Evolutionary conservation across 2,113 vertebrate species (phyloP).

Genomic region (Limanda limanda): DNA sequence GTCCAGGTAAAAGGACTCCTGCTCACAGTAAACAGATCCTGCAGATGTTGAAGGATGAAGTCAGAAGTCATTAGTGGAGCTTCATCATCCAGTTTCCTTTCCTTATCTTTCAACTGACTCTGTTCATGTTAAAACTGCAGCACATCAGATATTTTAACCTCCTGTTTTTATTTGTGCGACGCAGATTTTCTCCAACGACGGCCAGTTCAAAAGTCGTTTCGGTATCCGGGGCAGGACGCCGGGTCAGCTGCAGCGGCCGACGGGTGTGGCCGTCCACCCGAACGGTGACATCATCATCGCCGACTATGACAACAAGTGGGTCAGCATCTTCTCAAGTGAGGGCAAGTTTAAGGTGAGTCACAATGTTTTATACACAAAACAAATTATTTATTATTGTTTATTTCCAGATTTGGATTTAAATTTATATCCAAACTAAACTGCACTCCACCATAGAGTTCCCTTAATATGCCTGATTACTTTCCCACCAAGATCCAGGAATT

Average conservation of each 20-base stretch:
- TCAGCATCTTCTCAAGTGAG: conserved; percentile 97
- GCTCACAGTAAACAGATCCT: not conserved
- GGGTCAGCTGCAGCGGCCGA: conserved; percentile 94
- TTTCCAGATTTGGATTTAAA: too few species aligned
- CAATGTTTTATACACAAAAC: too few species aligned
- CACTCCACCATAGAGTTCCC: too few species aligned
- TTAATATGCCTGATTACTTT: too few species aligned
- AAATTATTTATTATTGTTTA: too few species aligned
- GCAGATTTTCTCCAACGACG: conserved; percentile 96
- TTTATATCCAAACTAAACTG: too few species aligned
- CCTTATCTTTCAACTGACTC: not conserved
- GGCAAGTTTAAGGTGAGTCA: conserved; percentile 95
- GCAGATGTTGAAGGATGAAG: too few species aligned
- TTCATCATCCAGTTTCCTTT: too few species aligned
- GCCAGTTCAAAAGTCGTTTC: conserved; percentile 95
- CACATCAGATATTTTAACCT: too few species aligned
- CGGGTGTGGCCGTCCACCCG: conserved; percentile 94
- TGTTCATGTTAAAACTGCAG: too few species aligned
- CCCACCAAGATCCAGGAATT: too few species aligned
- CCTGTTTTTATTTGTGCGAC: not conserved
- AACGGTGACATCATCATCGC: conserved; percentile 97
- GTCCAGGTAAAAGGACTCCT: conserved; percentile 88
- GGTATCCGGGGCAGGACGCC: conserved; percentile 94
- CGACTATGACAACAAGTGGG: conserved; percentile 99
- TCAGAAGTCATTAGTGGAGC: too few species aligned